A percentile compares a stretch with the other conserved stretches of the same genome.
phyloP scores from a whole-genome alignment of 1,140 invertebrate species.

The Pristionchus pacificus region DNA sequence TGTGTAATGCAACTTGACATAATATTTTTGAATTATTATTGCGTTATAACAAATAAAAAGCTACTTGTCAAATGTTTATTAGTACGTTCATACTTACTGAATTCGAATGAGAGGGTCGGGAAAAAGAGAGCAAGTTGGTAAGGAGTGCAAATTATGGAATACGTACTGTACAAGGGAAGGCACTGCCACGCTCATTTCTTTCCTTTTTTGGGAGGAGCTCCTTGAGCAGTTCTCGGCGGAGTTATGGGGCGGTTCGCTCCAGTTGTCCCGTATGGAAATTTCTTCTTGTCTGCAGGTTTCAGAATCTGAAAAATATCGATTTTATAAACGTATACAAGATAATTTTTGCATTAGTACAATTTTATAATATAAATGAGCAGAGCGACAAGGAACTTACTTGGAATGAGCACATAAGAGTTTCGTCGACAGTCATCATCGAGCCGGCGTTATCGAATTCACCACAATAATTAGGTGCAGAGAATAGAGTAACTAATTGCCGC shows the following conservation, averaged over 20 bases:
- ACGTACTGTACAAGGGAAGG: neutral
- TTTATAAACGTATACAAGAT: constrained; percentile 23
- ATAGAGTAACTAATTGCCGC: constrained; percentile 90
- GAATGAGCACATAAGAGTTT: constrained; percentile 98
- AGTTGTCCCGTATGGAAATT: constrained; percentile 62
- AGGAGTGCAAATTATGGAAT: no score
- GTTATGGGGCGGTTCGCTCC: constrained; percentile 67
- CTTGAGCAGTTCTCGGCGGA: constrained; percentile 68
- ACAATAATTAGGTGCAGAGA: constrained; percentile 94
- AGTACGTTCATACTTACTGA: no score
- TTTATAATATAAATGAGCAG: no score
- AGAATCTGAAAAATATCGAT: constrained; percentile 58
- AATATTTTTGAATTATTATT: no score
- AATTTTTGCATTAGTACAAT: no score
- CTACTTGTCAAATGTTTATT: no score
- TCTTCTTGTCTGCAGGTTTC: constrained; percentile 67
- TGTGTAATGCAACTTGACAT: no score
- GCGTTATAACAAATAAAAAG: no score
- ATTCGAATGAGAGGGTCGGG: no score
- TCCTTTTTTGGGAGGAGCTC: constrained; percentile 45
- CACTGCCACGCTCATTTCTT: constrained; percentile 41
- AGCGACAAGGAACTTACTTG: constrained; percentile 42
- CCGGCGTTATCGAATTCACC: constrained; percentile 99
- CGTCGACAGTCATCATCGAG: constrained; percentile 99
- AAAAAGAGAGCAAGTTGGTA: neutral